phyloP scores from a whole-genome alignment of 2,113 vertebrate species.

The Neolamprologus caudopunctatus region DNA sequence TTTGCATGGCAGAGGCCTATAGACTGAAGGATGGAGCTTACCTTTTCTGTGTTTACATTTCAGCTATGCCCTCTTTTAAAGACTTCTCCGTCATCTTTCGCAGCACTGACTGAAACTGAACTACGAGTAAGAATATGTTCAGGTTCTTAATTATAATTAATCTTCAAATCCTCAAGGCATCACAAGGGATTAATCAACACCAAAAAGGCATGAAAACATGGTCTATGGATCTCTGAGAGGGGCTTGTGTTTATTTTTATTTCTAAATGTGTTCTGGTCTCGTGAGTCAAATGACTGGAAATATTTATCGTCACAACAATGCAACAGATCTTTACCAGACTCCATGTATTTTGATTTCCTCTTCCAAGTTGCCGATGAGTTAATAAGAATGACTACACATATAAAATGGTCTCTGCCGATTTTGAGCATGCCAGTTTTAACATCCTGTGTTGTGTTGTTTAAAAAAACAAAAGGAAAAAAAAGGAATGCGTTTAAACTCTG shows the following conservation, averaged over 20 bases:
- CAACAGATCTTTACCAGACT: constrained; percentile 8
- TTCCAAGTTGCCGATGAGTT: background rate
- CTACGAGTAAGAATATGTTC: constrained; percentile 17
- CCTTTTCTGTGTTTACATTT: constrained; percentile 49
- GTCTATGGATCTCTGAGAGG: constrained; percentile 15
- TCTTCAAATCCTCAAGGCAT: constrained; percentile 27
- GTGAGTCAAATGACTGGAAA: constrained; percentile 4
- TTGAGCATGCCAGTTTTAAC: constrained; percentile 76
- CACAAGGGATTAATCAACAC: constrained; percentile 33
- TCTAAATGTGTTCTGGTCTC: constrained; percentile 4
- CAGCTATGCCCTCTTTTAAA: constrained; percentile 26
- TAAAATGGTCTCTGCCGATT: constrained; percentile 60
- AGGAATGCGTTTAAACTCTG: constrained; percentile 72
- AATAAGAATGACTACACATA: constrained; percentile 8
- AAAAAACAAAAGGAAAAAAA: constrained; percentile 7
- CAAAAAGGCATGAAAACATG: constrained; percentile 44
- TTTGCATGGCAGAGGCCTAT: constrained; percentile 46
- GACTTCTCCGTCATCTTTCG: constrained; percentile 13
- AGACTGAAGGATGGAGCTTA: constrained; percentile 35
- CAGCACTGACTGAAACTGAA: constrained; percentile 4
- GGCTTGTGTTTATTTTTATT: constrained; percentile 27
- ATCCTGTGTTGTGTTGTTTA: constrained; percentile 72
- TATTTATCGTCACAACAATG: constrained; percentile 16
- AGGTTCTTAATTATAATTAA: constrained; percentile 31
- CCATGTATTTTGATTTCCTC: background rate